These are phyloP conservation scores for Eurytoma californica DNA, from an alignment of 2,888 invertebrate species.

Conservation along the genomic window DNA sequence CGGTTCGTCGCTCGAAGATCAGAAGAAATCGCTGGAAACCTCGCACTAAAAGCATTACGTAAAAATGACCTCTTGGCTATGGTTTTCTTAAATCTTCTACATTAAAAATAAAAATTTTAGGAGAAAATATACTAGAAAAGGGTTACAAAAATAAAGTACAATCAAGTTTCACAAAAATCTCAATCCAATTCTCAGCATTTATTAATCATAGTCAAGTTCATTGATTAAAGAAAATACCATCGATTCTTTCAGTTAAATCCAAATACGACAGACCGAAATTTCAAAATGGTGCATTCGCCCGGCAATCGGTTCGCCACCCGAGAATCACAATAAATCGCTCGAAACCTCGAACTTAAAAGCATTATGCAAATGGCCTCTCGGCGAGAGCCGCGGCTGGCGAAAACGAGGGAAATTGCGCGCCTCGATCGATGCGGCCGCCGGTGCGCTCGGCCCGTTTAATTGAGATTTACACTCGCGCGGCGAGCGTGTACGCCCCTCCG, in stretches of 20 bases:
- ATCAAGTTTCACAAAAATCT: no score
- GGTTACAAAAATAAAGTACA: no score
- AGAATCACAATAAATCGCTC: conserved; percentile 37
- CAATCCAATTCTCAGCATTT: no score
- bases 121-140: no score
- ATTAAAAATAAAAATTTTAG: no score
- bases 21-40: conserved; percentile 35
- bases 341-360: conserved; percentile 48
- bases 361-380: conserved; percentile 49
- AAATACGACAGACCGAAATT: no score
- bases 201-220: no score
- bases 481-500: conserved; percentile 7
- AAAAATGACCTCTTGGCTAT: conserved; percentile 44
- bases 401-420: conserved; percentile 46
- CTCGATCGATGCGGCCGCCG: conserved; percentile 35
- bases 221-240: no score
- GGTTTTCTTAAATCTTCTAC: no score
- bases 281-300: neutral
- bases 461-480: conserved; percentile 52
- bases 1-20: conserved; percentile 7
- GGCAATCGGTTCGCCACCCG: neutral
- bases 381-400: conserved; percentile 14
- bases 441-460: conserved; percentile 44
- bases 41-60: conserved; percentile 50
- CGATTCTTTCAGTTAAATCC: no score